Percentiles rank a stretch among this genome's conserved stretches.
These are phyloP conservation scores for Sander lucioperca DNA, from an alignment of 2,113 vertebrate genomes.

Conservation along the genomic window DNA sequence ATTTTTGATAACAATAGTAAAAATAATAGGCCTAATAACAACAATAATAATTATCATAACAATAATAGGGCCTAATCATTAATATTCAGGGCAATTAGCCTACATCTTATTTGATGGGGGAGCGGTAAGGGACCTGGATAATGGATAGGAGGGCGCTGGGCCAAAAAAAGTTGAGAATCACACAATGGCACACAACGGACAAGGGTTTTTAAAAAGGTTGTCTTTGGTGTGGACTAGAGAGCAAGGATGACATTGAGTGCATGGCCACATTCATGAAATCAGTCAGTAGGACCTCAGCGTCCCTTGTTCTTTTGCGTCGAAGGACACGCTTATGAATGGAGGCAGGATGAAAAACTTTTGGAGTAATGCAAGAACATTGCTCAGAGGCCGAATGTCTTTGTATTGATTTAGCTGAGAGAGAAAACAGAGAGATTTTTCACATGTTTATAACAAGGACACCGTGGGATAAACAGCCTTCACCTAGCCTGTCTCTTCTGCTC, in stretches of 20 bases:
- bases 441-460: slow-evolving; percentile 83
- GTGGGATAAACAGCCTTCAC: slow-evolving; percentile 81
- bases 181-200: background rate
- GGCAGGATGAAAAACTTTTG: slow-evolving; percentile 76
- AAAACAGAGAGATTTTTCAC: slow-evolving; percentile 81
- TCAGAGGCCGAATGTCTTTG: slow-evolving; percentile 76
- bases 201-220: slow-evolving; percentile 37
- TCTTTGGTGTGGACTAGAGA: slow-evolving; percentile 45
- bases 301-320: slow-evolving; percentile 43
- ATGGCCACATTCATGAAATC: slow-evolving; percentile 55
- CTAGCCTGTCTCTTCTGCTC: slow-evolving; percentile 78
- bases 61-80: too few species aligned
- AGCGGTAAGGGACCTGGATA: too few species aligned
- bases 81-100: too few species aligned
- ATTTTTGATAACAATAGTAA: too few species aligned
- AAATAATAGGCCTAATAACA: too few species aligned
- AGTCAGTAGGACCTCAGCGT: slow-evolving; percentile 52
- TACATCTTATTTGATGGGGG: too few species aligned
- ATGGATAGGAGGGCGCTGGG: too few species aligned
- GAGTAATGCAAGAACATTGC: slow-evolving; percentile 65
- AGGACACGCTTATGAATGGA: slow-evolving; percentile 70
- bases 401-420: slow-evolving; percentile 79
- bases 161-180: too few species aligned
- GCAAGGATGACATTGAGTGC: slow-evolving; percentile 59
- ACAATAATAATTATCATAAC: too few species aligned